phyloP scores from a whole-genome alignment of 2,888 invertebrate species.

The Helobdella robusta region DNA sequence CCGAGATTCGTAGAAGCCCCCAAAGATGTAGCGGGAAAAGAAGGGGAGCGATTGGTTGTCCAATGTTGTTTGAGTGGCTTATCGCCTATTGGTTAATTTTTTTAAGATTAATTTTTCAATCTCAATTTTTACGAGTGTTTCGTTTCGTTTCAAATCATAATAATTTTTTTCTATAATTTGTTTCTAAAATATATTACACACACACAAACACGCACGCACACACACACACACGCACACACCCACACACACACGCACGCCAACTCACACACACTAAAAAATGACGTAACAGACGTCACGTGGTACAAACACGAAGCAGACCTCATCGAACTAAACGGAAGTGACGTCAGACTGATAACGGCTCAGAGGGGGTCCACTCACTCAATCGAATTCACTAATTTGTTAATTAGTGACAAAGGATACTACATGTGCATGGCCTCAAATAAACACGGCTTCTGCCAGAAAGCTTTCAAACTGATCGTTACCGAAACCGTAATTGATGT shows the following conservation, averaged over 20 bases:
- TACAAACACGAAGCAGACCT: neutral
- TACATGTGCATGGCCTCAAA: slow-evolving; percentile 25
- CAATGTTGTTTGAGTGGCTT: neutral
- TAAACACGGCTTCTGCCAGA: slow-evolving; percentile 20
- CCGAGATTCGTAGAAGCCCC: neutral
- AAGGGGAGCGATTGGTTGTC: neutral
- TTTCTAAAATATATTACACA: no score
- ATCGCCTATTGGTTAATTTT: neutral
- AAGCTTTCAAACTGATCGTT: slow-evolving; percentile 6
- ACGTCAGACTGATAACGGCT: neutral
- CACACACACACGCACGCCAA: no score
- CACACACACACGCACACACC: no score
- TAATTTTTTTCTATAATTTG: no score
- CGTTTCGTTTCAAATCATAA: no score
- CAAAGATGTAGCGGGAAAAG: neutral
- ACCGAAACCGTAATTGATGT: neutral
- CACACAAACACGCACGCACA: no score
- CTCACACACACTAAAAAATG: no score
- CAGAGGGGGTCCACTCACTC: neutral
- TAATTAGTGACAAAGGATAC: neutral
- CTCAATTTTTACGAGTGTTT: no score
- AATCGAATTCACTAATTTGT: neutral
- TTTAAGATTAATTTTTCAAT: no score
- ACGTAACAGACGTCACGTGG: neutral
- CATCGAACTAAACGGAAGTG: slow-evolving; percentile 5